These are phyloP conservation scores for Tineola bisselliella DNA, from an alignment of 2,888 invertebrate species.

Conservation along the genomic window DNA sequence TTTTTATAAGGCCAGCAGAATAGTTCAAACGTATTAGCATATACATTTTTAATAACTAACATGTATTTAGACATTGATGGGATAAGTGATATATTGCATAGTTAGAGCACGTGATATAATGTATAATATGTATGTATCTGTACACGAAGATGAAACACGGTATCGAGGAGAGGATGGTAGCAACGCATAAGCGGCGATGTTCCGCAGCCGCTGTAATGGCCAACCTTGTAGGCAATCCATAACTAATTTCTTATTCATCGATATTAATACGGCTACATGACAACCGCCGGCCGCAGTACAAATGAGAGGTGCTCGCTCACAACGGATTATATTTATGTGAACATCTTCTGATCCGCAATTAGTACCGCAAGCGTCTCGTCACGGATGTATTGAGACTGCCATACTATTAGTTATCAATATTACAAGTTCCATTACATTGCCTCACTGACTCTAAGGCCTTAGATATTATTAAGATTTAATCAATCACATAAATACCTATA, in stretches of 20 bases:
- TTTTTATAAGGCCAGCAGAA: neutral
- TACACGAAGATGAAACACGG: neutral
- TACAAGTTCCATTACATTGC: neutral
- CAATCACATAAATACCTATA: neutral
- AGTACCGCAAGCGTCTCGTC: constrained; percentile 37
- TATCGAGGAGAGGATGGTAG: neutral
- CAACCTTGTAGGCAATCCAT: constrained; percentile 61
- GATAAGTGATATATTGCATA: neutral
- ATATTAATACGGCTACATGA: constrained; percentile 63
- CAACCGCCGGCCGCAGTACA: constrained; percentile 58
- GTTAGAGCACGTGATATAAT: too few species aligned
- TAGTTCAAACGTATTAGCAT: neutral
- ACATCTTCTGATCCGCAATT: constrained; percentile 58
- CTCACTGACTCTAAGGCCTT: neutral
- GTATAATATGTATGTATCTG: neutral
- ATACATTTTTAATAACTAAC: neutral
- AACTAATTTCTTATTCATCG: constrained; percentile 68
- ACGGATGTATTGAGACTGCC: neutral
- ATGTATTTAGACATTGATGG: neutral
- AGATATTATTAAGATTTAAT: neutral
- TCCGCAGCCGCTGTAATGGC: constrained; percentile 35
- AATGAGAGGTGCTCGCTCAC: constrained; percentile 55
- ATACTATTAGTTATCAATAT: neutral
- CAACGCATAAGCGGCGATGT: neutral
- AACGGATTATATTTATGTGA: constrained; percentile 60